Percentiles rank a stretch among this genome's conserved stretches.
Conservation (phyloP, 2,113 vertebrate species). For the Elgaria multicarinata region DNA sequence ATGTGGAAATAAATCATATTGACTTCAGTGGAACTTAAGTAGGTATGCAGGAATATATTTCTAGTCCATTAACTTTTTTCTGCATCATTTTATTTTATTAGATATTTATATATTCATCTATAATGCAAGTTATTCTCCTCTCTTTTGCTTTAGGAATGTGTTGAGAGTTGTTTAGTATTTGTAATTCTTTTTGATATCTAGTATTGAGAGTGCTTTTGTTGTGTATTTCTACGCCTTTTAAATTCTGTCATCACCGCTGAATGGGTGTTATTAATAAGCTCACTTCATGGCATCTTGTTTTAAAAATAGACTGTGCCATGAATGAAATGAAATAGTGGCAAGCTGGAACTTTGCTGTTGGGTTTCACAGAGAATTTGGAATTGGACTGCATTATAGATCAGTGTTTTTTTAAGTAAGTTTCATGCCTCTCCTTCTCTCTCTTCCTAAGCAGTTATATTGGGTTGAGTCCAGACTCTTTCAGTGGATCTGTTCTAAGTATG, state of each 20-base stretch:
- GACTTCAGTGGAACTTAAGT: background rate
- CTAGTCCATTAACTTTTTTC: background rate
- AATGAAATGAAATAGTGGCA: slow-evolving; percentile 16
- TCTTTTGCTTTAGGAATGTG: background rate
- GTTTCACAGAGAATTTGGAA: background rate
- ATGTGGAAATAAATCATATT: background rate
- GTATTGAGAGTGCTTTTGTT: slow-evolving; percentile 1
- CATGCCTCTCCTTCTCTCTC: background rate
- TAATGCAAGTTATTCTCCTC: background rate
- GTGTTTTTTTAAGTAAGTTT: background rate
- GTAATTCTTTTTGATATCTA: slow-evolving; percentile 14
- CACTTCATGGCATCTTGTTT: background rate
- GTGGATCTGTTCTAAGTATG: background rate
- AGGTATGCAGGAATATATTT: background rate
- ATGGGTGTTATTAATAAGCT: slow-evolving; percentile 1
- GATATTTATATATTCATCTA: too few species aligned
- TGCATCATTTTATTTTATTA: background rate
- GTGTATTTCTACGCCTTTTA: slow-evolving; percentile 3
- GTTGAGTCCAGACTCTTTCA: background rate
- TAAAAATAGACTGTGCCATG: slow-evolving; percentile 13
- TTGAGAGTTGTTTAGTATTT: slow-evolving; percentile 7
- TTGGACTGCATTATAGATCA: background rate
- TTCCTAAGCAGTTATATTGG: background rate
- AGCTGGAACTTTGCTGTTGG: background rate
- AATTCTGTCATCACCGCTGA: background rate